Evolutionary conservation across 2,888 invertebrate species (phyloP), one percentile per base, ranked within the genome.

Genomic region (Netelia melanura): DNA sequence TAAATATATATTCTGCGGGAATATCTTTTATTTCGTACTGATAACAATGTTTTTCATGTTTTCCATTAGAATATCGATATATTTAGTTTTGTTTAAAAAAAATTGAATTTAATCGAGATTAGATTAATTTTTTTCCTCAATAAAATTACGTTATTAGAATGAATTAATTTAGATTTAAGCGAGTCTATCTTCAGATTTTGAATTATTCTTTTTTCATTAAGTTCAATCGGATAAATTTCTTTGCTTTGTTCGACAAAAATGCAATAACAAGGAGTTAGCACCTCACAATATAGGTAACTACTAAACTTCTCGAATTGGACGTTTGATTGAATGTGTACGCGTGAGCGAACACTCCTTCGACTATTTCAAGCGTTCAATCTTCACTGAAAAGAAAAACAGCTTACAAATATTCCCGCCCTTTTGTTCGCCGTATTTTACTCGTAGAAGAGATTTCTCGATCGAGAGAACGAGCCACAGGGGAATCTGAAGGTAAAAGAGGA

Each of bases 391-490:
- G 11, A 52, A 56, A 17, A n/a, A 17, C n/a, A 56, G 17, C 56
- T 14, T 21, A 21, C 17, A 56, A 56, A 17, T 17, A 17, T 56
- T 17, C 21, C 21, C 17, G 25, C 3, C 25, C 11, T 61, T 56
- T 62, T 8, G 14, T 72, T 74, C 68, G 43, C 14, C 8, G n/a
- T 14, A n/a, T 38, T 54, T 71, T 56, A 58, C 25, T 54, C 54
- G 21, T n/a, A 68, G 6, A 44, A 68, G 25, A 44, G 48, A 14
- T 21, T 68, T 44, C n/a, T 14, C 17, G 68, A 68, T 72, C 21
- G 21, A 23, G 65, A 64, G 68, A 74, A 64, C n/a, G 21, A 72
- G 56, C 21, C 58, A 83, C 81, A 64, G 25, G 52, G 71, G 54
- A 54, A 74, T 52, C 65, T 54, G 54, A 48, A 52, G 44, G 65